phyloP scores from a whole-genome alignment of 2,888 invertebrate species.

The Aethes cnicana region DNA sequence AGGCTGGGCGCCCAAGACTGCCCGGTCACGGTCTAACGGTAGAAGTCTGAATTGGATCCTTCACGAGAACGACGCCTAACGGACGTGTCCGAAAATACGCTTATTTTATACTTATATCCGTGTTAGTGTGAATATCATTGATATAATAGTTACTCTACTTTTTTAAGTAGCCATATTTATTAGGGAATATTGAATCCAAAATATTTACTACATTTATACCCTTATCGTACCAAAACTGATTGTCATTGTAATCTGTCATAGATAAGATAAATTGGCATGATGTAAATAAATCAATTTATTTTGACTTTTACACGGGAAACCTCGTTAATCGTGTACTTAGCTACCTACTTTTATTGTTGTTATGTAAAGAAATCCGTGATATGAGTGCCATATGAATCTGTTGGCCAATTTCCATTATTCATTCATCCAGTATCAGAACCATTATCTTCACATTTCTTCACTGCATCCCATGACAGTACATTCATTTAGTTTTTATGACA shows the following conservation, averaged over 20 bases:
- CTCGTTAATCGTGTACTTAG: slow-evolving; percentile 44
- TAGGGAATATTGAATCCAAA: slow-evolving; percentile 50
- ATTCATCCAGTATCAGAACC: slow-evolving; percentile 33
- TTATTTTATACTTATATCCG: slow-evolving; percentile 79
- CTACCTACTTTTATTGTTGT: slow-evolving; percentile 47
- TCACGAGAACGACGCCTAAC: slow-evolving; percentile 60
- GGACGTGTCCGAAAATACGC: slow-evolving; percentile 78
- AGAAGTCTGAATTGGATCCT: slow-evolving; percentile 77
- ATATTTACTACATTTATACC: slow-evolving; percentile 46
- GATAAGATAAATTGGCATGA: slow-evolving; percentile 24
- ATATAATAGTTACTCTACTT: slow-evolving; percentile 70
- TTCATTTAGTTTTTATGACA: slow-evolving; percentile 30
- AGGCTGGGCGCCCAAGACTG: slow-evolving; percentile 31
- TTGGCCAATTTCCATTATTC: slow-evolving; percentile 51
- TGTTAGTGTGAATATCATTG: slow-evolving; percentile 70
- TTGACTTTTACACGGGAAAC: slow-evolving; percentile 55
- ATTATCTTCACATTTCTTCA: slow-evolving; percentile 35
- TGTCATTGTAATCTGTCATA: slow-evolving; percentile 45
- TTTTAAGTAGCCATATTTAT: slow-evolving; percentile 66
- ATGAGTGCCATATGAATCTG: slow-evolving; percentile 65
- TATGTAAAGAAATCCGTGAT: slow-evolving; percentile 62
- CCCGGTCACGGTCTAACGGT: slow-evolving; percentile 47
- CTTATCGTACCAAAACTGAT: slow-evolving; percentile 50
- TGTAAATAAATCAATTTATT: slow-evolving; percentile 38
- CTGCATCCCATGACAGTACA: slow-evolving; percentile 62